phyloP scores from a whole-genome alignment of 1,140 invertebrate genomes.

The Drosophila eugracilis region DNA sequence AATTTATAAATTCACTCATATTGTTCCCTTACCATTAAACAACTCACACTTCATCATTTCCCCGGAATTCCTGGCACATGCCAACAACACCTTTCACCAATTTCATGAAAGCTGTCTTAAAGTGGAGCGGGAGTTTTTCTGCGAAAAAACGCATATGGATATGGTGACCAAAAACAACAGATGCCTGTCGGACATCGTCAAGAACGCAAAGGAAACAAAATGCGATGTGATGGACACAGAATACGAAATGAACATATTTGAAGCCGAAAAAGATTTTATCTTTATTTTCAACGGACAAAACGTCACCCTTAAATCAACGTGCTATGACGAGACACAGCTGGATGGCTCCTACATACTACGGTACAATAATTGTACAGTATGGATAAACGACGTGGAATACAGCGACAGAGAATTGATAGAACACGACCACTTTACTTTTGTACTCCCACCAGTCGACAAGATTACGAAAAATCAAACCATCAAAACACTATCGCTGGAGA shows the following conservation, averaged over 20 bases:
- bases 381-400: no score
- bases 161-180: neutral
- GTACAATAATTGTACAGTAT: conserved; percentile 12
- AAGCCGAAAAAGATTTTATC: conserved; percentile 11
- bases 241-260: no score
- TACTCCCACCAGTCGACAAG: neutral
- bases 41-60: conserved; percentile 12
- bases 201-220: conserved; percentile 6
- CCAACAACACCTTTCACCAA: conserved; percentile 3
- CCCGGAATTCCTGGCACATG: conserved; percentile 1
- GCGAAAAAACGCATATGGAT: conserved; percentile 1
- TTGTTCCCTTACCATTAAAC: neutral
- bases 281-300: conserved; percentile 12
- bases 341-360: conserved; percentile 1
- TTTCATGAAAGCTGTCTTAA: no score
- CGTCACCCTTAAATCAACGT: conserved; percentile 4
- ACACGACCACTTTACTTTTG: no score
- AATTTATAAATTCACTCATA: conserved; percentile 12
- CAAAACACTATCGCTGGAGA: conserved; percentile 9
- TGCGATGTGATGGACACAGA: neutral
- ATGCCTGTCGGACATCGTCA: conserved; percentile 13
- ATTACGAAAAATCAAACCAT: conserved; percentile 4
- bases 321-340: neutral
- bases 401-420: no score
- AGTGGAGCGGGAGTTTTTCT: conserved; percentile 16